These are phyloP conservation scores for Salmo trutta DNA, from an alignment of 2,797 vertebrate genomes.

Conservation along the genomic window DNA sequence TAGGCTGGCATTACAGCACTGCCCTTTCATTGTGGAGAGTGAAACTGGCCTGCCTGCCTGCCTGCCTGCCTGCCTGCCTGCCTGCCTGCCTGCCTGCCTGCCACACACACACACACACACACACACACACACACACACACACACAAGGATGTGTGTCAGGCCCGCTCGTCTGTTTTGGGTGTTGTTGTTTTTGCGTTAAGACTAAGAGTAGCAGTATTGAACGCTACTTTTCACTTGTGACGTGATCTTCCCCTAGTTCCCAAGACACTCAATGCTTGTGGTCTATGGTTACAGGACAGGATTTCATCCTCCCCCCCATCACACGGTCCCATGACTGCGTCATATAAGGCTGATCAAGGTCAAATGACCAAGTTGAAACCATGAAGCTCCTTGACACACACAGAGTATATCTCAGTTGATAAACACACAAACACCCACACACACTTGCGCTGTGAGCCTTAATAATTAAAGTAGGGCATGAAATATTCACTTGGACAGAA, in stretches of 20 bases:
- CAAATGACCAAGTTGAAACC: conserved; percentile 22
- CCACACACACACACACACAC: too few species aligned
- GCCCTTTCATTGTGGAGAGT: conserved; percentile 2
- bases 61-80: background rate
- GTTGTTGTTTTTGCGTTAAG: conserved; percentile 52
- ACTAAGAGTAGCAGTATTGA: conserved; percentile 55
- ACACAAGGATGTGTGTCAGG: conserved; percentile 11
- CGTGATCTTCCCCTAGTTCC: conserved; percentile 63
- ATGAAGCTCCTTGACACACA: conserved; percentile 1
- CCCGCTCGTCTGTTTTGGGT: conserved; percentile 42
- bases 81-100: background rate
- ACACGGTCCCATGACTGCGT: conserved; percentile 4
- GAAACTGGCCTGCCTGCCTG: conserved; percentile 14
- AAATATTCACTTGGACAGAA: conserved; percentile 58
- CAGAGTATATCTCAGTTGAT: background rate
- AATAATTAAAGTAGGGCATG: conserved; percentile 46
- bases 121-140: background rate
- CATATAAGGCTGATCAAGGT: conserved; percentile 25
- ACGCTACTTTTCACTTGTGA: conserved; percentile 55
- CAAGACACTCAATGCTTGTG: conserved; percentile 39
- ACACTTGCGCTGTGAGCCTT: conserved; percentile 31
- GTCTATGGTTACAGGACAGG: conserved; percentile 69
- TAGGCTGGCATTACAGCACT: conserved; percentile 5
- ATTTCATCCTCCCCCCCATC: conserved; percentile 45
- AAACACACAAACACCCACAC: conserved; percentile 9